Conservation (phyloP, 2,113 vertebrate species). For the Cryptotis parvus region DNA sequence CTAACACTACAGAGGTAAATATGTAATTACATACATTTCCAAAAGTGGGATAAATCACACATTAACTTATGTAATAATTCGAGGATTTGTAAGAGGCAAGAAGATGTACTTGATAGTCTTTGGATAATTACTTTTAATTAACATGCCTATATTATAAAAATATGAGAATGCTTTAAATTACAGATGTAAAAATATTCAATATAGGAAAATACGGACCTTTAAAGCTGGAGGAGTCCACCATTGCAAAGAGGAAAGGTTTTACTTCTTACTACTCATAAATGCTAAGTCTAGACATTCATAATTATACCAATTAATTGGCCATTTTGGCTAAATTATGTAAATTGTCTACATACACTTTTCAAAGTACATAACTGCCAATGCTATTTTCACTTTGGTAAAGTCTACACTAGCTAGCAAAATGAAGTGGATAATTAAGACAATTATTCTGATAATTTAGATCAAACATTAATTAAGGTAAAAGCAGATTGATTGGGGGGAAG, state of each 20-base stretch:
- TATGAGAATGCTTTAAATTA: slow-evolving; percentile 73
- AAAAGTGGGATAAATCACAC: slow-evolving; percentile 78
- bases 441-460: slow-evolving; percentile 78
- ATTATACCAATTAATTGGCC: slow-evolving; percentile 80
- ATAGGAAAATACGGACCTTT: slow-evolving; percentile 43
- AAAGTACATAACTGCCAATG: slow-evolving; percentile 76
- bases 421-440: slow-evolving; percentile 79
- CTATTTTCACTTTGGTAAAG: slow-evolving; percentile 79
- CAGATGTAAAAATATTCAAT: slow-evolving; percentile 75
- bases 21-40: slow-evolving; percentile 72
- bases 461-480: slow-evolving; percentile 83
- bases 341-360: slow-evolving; percentile 76
- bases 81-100: slow-evolving; percentile 75
- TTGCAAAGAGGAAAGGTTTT: slow-evolving; percentile 65
- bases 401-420: slow-evolving; percentile 74
- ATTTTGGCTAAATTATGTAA: slow-evolving; percentile 82
- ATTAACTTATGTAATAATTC: slow-evolving; percentile 77
- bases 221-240: slow-evolving; percentile 29
- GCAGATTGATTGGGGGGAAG: slow-evolving; percentile 38
- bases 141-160: slow-evolving; percentile 62
- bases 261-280: slow-evolving; percentile 65
- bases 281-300: slow-evolving; percentile 77
- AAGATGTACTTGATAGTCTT: slow-evolving; percentile 74
- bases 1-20: slow-evolving; percentile 72
- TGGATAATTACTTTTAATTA: slow-evolving; percentile 80